Conservation (phyloP, 2,113 vertebrate genomes). For the Ursus arctos region DNA sequence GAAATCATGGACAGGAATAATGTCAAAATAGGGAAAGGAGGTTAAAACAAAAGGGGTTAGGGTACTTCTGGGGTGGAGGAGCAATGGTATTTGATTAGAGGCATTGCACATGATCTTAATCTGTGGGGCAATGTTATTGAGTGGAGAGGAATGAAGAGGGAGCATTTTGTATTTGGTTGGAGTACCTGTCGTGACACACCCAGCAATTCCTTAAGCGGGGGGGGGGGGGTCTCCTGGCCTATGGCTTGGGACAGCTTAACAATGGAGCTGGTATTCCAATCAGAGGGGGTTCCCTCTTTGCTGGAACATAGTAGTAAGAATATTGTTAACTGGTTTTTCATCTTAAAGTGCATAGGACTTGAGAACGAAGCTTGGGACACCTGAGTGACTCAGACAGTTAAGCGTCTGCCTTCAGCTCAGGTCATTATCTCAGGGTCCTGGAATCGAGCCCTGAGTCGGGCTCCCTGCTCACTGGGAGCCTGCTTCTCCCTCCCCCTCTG, state of each 20-base stretch:
- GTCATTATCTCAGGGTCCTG: too few species aligned
- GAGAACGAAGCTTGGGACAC: neutral
- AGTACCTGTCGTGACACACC: neutral
- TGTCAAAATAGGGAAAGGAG: neutral
- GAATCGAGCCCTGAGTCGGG: too few species aligned
- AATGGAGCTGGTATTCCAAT: neutral
- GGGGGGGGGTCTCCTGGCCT: neutral
- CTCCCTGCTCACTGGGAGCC: too few species aligned
- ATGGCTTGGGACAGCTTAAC: neutral
- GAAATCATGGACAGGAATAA: neutral
- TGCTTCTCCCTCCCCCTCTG: too few species aligned
- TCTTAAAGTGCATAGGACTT: neutral
- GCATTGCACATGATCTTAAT: neutral
- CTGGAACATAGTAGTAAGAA: neutral
- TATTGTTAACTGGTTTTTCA: neutral
- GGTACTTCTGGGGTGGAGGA: neutral
- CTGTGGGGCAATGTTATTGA: neutral
- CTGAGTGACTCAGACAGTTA: too few species aligned
- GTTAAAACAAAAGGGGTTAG: neutral
- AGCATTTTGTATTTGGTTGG: neutral
- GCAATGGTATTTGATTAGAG: neutral
- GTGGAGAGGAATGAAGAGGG: neutral
- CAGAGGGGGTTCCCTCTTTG: neutral
- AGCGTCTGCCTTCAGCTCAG: too few species aligned
- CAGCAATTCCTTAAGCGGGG: neutral